Evolutionary conservation across 2,888 invertebrate genomes (phyloP).

Genomic region (Perithous albicinctus): DNA sequence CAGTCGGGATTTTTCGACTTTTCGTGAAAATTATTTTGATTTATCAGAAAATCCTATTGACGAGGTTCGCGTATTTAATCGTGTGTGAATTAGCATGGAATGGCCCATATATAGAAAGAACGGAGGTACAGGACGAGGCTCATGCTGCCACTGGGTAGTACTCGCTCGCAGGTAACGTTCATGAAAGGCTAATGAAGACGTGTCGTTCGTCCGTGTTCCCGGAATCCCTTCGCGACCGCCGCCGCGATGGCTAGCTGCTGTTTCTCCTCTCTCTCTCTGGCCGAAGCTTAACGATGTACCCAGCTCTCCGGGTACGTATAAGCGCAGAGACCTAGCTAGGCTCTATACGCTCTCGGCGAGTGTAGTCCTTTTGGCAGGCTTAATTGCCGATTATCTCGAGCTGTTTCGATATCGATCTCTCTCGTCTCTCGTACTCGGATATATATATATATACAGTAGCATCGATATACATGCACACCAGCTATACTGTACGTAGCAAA

Average conservation of each 20-base stretch:
- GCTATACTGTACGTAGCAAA: neutral
- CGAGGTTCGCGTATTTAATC: too few species aligned
- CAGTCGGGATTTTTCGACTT: too few species aligned
- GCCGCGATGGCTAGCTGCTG: conserved; percentile 51
- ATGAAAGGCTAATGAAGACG: conserved; percentile 84
- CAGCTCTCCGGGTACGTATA: conserved; percentile 38
- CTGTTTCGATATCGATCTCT: conserved; percentile 67
- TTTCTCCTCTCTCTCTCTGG: conserved; percentile 46
- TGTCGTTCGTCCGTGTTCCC: conserved; percentile 80
- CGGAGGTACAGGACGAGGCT: conserved; percentile 10
- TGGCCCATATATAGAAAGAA: conserved; percentile 20
- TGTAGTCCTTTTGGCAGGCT: conserved; percentile 76
- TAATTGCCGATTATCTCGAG: conserved; percentile 79
- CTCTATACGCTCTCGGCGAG: conserved; percentile 47
- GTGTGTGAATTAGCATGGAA: too few species aligned
- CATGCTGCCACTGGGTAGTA: conserved; percentile 28
- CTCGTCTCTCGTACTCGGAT: conserved; percentile 28
- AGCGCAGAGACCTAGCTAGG: conserved; percentile 12
- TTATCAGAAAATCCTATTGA: too few species aligned
- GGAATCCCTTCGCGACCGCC: conserved; percentile 75
- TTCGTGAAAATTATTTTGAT: too few species aligned
- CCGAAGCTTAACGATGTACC: conserved; percentile 69
- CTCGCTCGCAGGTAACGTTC: conserved; percentile 74
- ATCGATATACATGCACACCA: neutral
- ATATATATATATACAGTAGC: too few species aligned